phyloP scores from a whole-genome alignment of 2,113 vertebrate genomes.

The Saimiri boliviensis region DNA sequence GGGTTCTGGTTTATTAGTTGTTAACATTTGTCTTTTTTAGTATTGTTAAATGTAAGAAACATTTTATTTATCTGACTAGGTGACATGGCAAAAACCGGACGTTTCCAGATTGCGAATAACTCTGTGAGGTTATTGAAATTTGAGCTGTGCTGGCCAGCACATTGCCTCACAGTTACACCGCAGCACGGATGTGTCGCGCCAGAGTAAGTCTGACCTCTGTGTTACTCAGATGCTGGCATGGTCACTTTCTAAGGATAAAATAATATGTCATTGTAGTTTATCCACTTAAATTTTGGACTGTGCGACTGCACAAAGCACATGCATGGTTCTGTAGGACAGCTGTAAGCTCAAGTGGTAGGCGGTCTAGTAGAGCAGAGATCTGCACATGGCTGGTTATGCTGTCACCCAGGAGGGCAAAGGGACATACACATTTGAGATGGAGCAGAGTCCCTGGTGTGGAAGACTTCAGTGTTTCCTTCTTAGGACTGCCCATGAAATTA shows the following conservation, averaged over 20 bases:
- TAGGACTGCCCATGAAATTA: neutral
- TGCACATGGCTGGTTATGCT: neutral
- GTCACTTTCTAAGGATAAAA: neutral
- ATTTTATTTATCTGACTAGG: conserved; percentile 79
- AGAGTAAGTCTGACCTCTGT: conserved; percentile 84
- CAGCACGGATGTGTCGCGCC: conserved; percentile 92
- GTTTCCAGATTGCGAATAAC: conserved; percentile 89
- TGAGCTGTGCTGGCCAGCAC: conserved; percentile 97
- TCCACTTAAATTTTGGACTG: neutral
- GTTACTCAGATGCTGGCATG: neutral
- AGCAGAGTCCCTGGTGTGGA: neutral
- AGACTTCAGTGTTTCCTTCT: neutral
- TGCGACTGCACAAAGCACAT: neutral
- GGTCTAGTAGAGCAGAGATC: neutral
- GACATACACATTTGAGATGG: neutral
- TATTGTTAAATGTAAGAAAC: conserved; percentile 19
- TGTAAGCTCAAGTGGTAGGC: neutral
- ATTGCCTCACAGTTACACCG: conserved; percentile 95
- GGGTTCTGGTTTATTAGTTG: conserved; percentile 42
- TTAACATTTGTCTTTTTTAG: neutral
- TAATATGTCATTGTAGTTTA: neutral
- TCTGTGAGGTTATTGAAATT: conserved; percentile 87
- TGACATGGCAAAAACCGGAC: conserved; percentile 83
- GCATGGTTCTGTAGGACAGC: neutral
- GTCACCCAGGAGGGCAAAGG: neutral